A percentile compares a stretch with the other conserved stretches of the same genome.
Evolutionary conservation across 64 coral and sea anemone species (phyloP).

Genomic region (Anthopleura sola): DNA sequence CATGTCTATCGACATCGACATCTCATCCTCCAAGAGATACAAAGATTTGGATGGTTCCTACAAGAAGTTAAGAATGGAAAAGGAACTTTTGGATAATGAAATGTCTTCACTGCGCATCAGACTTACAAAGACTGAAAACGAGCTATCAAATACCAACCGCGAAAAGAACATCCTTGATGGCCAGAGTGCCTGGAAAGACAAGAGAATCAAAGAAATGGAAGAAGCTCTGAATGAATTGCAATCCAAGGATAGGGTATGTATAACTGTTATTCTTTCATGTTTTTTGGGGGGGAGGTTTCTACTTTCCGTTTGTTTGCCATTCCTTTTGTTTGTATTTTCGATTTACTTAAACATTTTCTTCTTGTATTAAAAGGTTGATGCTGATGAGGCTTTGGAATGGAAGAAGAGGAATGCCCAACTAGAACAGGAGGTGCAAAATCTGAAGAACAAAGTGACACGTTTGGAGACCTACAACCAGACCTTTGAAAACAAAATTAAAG

Average conservation of each 20-base stretch:
- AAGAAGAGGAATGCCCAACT: constrained; percentile 73
- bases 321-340: background rate
- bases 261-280: background rate
- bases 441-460: constrained; percentile 73
- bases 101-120: constrained; percentile 33
- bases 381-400: constrained; percentile 75
- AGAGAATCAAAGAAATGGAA: constrained; percentile 79
- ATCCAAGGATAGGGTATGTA: constrained; percentile 65
- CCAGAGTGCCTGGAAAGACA: constrained; percentile 62
- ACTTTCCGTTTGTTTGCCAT: background rate
- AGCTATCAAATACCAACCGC: constrained; percentile 65
- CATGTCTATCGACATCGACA: constrained; percentile 59
- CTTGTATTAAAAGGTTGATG: constrained; percentile 38
- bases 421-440: constrained; percentile 61
- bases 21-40: constrained; percentile 55
- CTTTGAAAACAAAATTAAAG: constrained; percentile 78
- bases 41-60: constrained; percentile 73
- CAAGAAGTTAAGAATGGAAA: constrained; percentile 65
- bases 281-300: background rate
- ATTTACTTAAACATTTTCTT: background rate
- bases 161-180: constrained; percentile 77
- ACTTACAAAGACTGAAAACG: constrained; percentile 67
- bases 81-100: constrained; percentile 62
- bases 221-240: constrained; percentile 68
- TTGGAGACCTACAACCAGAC: constrained; percentile 72